Percentiles rank a stretch among this genome's conserved stretches.
phyloP scores from a whole-genome alignment of 2,113 vertebrate genomes.

The Myotis davidii region DNA sequence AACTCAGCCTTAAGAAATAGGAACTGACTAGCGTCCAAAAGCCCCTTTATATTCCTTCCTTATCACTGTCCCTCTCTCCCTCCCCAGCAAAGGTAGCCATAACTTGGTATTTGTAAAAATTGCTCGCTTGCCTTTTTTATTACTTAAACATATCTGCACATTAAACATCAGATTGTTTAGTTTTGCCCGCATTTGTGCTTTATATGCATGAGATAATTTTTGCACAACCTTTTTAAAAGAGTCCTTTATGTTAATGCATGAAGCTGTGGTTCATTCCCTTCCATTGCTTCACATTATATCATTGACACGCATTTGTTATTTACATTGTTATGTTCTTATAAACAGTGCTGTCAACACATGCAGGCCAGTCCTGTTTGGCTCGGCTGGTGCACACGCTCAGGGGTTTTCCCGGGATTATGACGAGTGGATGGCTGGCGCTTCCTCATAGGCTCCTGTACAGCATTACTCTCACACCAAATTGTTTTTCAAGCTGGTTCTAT shows the following conservation, averaged over 20 bases:
- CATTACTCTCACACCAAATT: neutral
- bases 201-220: neutral
- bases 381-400: neutral
- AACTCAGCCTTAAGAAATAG: neutral
- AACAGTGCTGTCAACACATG: neutral
- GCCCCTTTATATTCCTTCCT: neutral
- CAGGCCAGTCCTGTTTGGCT: neutral
- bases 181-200: neutral
- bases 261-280: neutral
- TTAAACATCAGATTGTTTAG: neutral
- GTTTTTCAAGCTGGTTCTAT: neutral
- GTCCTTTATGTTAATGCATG: neutral
- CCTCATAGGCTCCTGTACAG: accelerated
- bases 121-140: neutral
- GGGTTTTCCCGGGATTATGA: neutral
- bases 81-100: neutral
- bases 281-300: neutral
- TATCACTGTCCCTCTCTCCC: neutral
- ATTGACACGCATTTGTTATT: neutral
- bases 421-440: neutral
- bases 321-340: neutral
- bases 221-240: neutral
- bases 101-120: neutral
- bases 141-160: neutral
- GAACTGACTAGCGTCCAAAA: neutral